Base-by-base conservation (phyloP, 2,797 vertebrate species). In the Anableps anableps region DNA sequence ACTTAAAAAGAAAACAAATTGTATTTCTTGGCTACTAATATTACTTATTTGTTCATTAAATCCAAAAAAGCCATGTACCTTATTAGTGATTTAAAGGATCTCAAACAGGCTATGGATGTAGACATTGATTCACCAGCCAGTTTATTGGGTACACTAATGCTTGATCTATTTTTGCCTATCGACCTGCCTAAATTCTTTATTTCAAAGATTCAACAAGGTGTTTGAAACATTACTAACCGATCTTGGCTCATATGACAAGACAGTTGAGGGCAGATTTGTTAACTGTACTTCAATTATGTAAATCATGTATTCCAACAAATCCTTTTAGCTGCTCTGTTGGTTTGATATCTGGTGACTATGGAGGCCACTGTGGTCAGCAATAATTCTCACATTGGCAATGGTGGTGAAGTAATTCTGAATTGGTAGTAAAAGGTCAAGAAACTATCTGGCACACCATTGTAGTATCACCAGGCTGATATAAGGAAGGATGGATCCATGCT, bases 91-190 rank as follows among this genome's bases (percentile, higher is more conserved):
- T 41, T 60, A 26, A 53, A 29, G 1, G 34, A 78, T 68, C 23
- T 77, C 34, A 53, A 45, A 71, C 29, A 13, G 17, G 17, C 21
- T 77, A n/a, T 78, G n/a, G 48, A 78, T 84, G 73, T 70, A 29
- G 55, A 77, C 48, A 47, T 75, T 72, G 5, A 76, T 70, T 34
- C 31, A 31, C 14, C 58, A 34, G n/a, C 6, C 16, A 62, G 60
- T 64, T 34, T 34, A 36, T 36, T 64, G 3, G 5, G 5, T 34
- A 31, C 14, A n/a, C 53, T 23, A 53, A 26, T 62, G 53, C 53
- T n/a, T n/a, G 53, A 29, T 4, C 31, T 3, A 36, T 6, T 19
- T 36, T 21, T 10, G 6, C 17, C 2, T 64, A 3, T 16, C 19
- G 6, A 21, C 17, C 17, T 64, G 34, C 17, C 23, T 26, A 10